These are phyloP conservation scores for Cordylochernes scorpioides DNA, from an alignment of 2,888 invertebrate species.

Conservation along the genomic window DNA sequence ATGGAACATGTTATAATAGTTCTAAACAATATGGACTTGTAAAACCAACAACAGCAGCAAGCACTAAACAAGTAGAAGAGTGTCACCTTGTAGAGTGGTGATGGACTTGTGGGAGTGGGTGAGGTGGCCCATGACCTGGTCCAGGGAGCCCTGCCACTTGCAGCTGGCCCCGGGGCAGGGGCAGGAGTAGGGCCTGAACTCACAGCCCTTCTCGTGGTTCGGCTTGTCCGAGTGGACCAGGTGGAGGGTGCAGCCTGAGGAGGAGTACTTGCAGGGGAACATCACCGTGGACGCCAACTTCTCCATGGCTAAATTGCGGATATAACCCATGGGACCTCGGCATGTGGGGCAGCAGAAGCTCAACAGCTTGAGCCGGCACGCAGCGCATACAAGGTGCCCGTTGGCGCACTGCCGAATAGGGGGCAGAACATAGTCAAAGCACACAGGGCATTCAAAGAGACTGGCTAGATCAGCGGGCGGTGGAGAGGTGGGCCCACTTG, in stretches of 20 bases:
- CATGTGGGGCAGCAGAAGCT: slow-evolving; percentile 95
- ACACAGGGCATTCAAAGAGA: slow-evolving; percentile 82
- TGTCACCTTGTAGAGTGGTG: slow-evolving; percentile 30
- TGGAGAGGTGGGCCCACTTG: no score
- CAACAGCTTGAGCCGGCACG: slow-evolving; percentile 83
- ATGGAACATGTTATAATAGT: no score
- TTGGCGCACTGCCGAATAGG: slow-evolving; percentile 96
- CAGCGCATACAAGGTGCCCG: slow-evolving; percentile 91
- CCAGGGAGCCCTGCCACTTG: slow-evolving; percentile 93
- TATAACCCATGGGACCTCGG: slow-evolving; percentile 66
- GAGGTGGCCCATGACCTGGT: slow-evolving; percentile 94
- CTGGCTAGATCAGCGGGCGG: slow-evolving; percentile 45
- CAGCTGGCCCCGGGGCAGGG: slow-evolving; percentile 99
- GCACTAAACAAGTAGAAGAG: no score
- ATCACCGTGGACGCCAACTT: no score
- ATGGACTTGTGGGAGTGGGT: slow-evolving; percentile 39
- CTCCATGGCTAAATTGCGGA: no score
- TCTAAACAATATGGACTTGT: no score
- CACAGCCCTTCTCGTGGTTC: no score
- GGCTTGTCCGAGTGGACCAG: no score
- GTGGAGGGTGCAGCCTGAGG: no score
- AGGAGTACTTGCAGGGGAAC: no score
- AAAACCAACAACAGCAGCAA: no score
- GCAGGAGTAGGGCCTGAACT: slow-evolving; percentile 92
- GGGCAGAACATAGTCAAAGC: slow-evolving; percentile 95